A percentile compares a stretch with the other conserved stretches of the same genome.
phyloP scores from a whole-genome alignment of 2,888 invertebrate species.

The Callyntrura guangdongensis region DNA sequence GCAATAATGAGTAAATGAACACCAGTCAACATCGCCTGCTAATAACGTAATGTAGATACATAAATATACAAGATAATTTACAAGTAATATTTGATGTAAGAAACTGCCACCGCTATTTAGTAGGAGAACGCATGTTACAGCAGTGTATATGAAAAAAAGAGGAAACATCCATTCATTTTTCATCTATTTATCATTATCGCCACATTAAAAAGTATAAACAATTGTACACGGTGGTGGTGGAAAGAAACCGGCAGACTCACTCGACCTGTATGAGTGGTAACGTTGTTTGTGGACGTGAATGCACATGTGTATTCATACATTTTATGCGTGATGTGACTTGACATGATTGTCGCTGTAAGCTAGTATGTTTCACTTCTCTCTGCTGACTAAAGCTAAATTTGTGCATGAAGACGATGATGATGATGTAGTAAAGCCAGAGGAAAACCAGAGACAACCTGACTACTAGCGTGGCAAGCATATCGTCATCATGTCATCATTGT shows the following conservation, averaged over 20 bases:
- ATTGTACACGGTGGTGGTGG: no score
- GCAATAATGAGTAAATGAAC: constrained; percentile 40
- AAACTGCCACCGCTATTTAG: constrained; percentile 38
- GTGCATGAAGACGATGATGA: not conserved
- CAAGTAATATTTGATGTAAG: constrained; percentile 49
- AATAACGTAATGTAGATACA: constrained; percentile 39
- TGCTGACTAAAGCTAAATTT: not conserved
- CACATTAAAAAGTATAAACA: constrained; percentile 21
- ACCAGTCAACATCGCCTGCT: constrained; percentile 4
- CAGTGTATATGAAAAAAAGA: constrained; percentile 19
- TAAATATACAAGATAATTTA: constrained; percentile 41
- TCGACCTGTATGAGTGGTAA: not conserved
- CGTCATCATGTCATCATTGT: not conserved
- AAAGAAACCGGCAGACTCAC: constrained; percentile 11
- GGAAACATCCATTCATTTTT: constrained; percentile 45
- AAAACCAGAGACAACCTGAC: constrained; percentile 39
- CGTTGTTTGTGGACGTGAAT: constrained; percentile 13
- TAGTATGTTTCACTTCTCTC: not conserved
- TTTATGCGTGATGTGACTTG: not conserved
- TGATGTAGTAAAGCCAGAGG: constrained; percentile 13
- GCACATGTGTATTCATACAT: not conserved
- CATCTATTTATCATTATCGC: constrained; percentile 47
- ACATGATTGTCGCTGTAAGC: constrained; percentile 4
- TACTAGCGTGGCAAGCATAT: constrained; percentile 14
- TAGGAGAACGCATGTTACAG: not conserved